Base-by-base conservation (phyloP, 2,888 invertebrate species). In the Blastobasis lacticolella region DNA sequence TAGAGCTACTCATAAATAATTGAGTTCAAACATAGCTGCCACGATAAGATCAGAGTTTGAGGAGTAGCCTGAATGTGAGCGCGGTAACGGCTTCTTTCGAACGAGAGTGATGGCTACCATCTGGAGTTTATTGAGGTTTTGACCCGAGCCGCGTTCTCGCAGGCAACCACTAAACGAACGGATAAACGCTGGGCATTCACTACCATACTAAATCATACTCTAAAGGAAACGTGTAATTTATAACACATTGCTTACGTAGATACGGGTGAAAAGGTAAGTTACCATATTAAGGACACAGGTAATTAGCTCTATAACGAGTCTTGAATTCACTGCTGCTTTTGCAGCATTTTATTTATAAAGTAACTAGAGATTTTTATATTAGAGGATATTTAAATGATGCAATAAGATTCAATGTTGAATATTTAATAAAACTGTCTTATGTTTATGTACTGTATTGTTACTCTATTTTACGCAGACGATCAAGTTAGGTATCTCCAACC, bases 1-100 rank as follows among this genome's bases (percentile, higher is more conserved):
- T 67, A 66, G 66, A 64, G 58, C 66, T 65, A 67, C 66, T 66
- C 64, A 67, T 73, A 73, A 74, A 74, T 75, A 71, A 77, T 78
- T 71, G 73, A 75, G 73, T 69, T 76, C 75, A 76, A 75, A 76
- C 77, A 72, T 69, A 68, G 65, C 63, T 69, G 61, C 61, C 52
- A 54, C 67, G 78, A 78, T 78, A 73, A 72, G 57, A 78, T 78
- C 77, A 64, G 10, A 65, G 57, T 61, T 57, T 56, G 61, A 65
- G 64, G 64, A 71, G 61, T 65, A 69, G 62, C 67, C 61, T 59
- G 64, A 64, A 63, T 66, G 62, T 63, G 48, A 63, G 63, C 61
- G 51, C 53, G 49, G 54, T 60, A 56, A 57, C 53, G 54, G 53
- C 47, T 55, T 66, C 63, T 66, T 62, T 69, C 63, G 60, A 69